phyloP scores from a whole-genome alignment of 2,113 vertebrate genomes.

The Alligator mississippiensis region DNA sequence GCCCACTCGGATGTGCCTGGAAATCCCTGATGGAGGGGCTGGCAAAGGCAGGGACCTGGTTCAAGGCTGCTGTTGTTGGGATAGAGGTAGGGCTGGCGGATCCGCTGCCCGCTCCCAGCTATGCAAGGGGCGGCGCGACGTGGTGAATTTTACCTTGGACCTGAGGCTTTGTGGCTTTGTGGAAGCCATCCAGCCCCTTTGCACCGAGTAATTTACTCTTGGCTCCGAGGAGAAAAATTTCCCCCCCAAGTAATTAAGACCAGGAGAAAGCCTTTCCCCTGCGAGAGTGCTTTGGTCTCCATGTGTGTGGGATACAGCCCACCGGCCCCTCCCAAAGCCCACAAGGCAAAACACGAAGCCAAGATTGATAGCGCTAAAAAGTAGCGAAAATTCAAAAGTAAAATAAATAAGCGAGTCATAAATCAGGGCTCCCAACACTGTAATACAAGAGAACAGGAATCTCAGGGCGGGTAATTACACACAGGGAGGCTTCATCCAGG shows the following conservation, averaged over 20 bases:
- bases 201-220: background rate
- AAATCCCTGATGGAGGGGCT: background rate
- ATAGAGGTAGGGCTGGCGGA: background rate
- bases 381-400: background rate
- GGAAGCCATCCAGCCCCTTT: background rate
- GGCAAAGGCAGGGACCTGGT: background rate
- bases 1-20: background rate
- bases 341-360: background rate
- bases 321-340: background rate
- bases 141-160: background rate
- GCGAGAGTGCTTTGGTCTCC: background rate
- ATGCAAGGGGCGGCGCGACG: background rate
- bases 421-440: background rate
- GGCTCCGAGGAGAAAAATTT: background rate
- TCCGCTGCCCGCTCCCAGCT: background rate
- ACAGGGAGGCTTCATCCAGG: background rate
- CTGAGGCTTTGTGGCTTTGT: background rate
- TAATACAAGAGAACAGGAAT: background rate
- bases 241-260: background rate
- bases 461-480: background rate
- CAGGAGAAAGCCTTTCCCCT: background rate
- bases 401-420: background rate
- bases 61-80: background rate
- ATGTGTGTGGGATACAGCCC: fast-evolving
- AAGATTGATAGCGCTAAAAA: background rate